Conservation (phyloP, 1,140 invertebrate species). For the Formica exsecta region DNA sequence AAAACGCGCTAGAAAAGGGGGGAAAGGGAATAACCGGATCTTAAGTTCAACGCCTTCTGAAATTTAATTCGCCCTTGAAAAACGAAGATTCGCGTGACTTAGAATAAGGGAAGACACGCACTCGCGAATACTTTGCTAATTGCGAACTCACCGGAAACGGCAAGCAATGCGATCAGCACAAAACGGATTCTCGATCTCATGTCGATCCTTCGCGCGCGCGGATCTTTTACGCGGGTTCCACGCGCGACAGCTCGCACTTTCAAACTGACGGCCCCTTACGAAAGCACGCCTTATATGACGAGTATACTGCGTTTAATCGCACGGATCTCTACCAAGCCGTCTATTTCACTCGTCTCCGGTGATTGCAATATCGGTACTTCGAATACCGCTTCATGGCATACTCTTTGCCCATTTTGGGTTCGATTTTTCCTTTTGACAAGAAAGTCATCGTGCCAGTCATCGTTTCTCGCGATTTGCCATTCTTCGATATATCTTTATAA, state of each 20-base stretch:
- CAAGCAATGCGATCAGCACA: constrained; percentile 50
- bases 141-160: constrained; percentile 70
- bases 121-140: constrained; percentile 9
- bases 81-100: background rate
- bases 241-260: constrained; percentile 80
- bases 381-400: background rate
- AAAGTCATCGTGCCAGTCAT: background rate
- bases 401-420: background rate
- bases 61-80: background rate
- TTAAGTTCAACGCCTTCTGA: background rate
- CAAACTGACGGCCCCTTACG: constrained; percentile 82
- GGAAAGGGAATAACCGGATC: background rate
- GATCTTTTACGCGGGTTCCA: constrained; percentile 59
- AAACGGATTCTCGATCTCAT: constrained; percentile 68
- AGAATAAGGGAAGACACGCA: background rate
- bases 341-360: constrained; percentile 70
- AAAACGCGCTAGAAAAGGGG: background rate
- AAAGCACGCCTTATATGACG: constrained; percentile 81
- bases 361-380: background rate
- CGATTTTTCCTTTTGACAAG: background rate
- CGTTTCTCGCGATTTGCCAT: background rate
- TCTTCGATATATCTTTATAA: background rate
- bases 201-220: constrained; percentile 50
- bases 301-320: constrained; percentile 48
- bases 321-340: constrained; percentile 59